phyloP scores from a whole-genome alignment of 1,140 invertebrate species.

The Mylabris phalerata region DNA sequence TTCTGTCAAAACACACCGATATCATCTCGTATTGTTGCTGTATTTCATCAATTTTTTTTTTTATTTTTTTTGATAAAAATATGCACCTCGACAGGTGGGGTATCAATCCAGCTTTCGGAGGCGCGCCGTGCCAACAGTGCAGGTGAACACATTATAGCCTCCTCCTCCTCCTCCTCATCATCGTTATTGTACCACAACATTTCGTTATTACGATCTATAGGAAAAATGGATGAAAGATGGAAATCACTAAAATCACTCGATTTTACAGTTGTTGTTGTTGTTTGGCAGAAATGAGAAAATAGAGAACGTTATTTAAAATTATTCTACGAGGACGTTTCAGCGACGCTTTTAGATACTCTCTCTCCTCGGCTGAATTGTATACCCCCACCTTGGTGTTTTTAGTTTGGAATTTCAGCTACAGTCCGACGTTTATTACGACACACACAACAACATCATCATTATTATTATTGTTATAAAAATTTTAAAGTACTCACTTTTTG shows the following conservation, averaged over 20 bases:
- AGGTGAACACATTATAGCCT: conserved; percentile 75
- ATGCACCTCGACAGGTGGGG: conserved; percentile 72
- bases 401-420: too few relatives aligned
- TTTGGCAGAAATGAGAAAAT: too few relatives aligned
- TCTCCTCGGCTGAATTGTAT: too few relatives aligned
- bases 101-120: conserved; percentile 79
- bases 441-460: too few relatives aligned
- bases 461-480: too few relatives aligned
- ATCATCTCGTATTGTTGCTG: neutral
- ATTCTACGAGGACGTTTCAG: conserved; percentile 4
- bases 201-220: neutral
- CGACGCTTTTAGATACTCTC: conserved; percentile 34
- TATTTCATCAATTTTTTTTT: neutral
- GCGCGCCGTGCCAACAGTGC: conserved; percentile 74
- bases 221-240: too few relatives aligned
- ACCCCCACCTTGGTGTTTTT: too few relatives aligned
- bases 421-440: too few relatives aligned
- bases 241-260: too few relatives aligned
- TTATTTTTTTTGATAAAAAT: too few relatives aligned
- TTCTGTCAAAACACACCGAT: conserved; percentile 28
- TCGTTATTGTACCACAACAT: conserved; percentile 59
- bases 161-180: conserved; percentile 73
- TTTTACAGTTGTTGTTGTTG: too few relatives aligned
- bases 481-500: conserved; percentile 24
- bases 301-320: conserved; percentile 29